phyloP scores from a whole-genome alignment of 2,888 invertebrate species.

The Palloptera scutellata region DNA sequence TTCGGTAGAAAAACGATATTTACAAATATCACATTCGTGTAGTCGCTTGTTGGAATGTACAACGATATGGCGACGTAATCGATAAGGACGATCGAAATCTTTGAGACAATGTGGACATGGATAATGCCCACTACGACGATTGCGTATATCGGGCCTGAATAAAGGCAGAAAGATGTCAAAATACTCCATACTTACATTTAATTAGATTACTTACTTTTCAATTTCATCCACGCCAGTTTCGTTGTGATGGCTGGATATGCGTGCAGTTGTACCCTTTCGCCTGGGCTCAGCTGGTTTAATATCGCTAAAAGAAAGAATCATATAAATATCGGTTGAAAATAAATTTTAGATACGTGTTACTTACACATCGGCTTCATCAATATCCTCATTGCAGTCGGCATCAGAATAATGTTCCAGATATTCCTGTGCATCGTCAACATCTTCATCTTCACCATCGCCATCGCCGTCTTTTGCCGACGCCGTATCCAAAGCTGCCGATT shows the following conservation, averaged over 20 bases:
- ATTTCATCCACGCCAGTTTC: constrained; percentile 23
- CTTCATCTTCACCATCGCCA: background rate
- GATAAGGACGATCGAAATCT: constrained; percentile 64
- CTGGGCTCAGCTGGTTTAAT: too few species aligned
- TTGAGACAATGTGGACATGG: constrained; percentile 66
- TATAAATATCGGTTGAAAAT: too few species aligned
- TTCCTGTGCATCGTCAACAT: background rate
- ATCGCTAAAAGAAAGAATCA: too few species aligned
- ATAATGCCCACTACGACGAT: constrained; percentile 36
- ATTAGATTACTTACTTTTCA: constrained; percentile 19
- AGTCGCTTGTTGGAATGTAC: constrained; percentile 48
- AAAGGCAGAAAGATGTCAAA: background rate
- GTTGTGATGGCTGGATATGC: constrained; percentile 11
- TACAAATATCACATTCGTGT: constrained; percentile 49
- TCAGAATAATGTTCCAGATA: background rate
- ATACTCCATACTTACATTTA: background rate
- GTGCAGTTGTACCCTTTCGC: too few species aligned
- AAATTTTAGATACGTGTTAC: too few species aligned
- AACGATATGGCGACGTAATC: constrained; percentile 54
- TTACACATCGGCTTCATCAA: constrained; percentile 13
- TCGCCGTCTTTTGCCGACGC: background rate
- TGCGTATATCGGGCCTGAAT: constrained; percentile 38
- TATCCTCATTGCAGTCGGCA: constrained; percentile 1
- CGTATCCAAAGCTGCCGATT: background rate
- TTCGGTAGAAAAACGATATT: constrained; percentile 30